Evolutionary conservation across 2,888 invertebrate genomes (phyloP).

Genomic region (Drosophila cognata): DNA sequence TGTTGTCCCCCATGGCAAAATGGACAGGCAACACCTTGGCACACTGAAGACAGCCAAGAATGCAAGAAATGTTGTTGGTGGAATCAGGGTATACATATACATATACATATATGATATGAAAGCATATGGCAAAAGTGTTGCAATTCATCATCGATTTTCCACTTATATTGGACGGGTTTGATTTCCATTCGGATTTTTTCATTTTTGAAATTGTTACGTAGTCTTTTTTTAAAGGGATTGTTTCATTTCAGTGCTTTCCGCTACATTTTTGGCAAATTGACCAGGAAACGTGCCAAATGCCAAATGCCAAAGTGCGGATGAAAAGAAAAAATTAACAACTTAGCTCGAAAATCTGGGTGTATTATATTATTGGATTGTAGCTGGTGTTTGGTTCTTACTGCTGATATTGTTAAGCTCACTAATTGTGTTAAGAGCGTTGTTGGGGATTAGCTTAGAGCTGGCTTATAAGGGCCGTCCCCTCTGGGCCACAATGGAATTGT

Average conservation of each 20-base stretch:
- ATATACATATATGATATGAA: too few species aligned
- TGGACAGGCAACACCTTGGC: neutral
- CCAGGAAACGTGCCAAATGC: neutral
- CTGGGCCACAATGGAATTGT: conserved; percentile 2
- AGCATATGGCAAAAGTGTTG: too few species aligned
- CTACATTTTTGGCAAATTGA: neutral
- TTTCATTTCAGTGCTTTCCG: neutral
- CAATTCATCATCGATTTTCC: too few species aligned
- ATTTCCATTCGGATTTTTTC: neutral
- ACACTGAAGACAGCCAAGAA: neutral
- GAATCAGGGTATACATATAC: neutral
- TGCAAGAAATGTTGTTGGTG: neutral
- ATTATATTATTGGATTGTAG: neutral
- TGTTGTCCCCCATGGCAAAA: neutral
- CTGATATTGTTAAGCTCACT: conserved; percentile 3
- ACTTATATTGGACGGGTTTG: too few species aligned
- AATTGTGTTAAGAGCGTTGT: conserved; percentile 5
- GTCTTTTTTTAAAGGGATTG: neutral
- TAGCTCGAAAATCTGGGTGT: neutral
- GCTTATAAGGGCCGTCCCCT: neutral
- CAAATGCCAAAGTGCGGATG: neutral
- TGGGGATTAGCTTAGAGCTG: conserved; percentile 18
- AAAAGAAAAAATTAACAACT: neutral
- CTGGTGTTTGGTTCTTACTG: neutral
- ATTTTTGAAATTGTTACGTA: neutral